Evolutionary conservation across 2,113 vertebrate species (phyloP).

Genomic region (Coracopsis vasa): DNA sequence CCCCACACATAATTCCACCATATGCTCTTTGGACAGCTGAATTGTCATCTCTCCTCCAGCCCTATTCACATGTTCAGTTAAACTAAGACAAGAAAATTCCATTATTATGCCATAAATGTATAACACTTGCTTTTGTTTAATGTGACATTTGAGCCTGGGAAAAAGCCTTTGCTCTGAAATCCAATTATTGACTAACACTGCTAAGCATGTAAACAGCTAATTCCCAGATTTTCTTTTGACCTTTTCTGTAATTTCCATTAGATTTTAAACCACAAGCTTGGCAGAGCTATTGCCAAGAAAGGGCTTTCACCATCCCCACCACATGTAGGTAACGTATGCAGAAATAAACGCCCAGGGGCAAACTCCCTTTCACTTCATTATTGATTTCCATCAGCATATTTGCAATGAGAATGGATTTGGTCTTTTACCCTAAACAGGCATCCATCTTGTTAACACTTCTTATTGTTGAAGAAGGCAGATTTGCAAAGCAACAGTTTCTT

Average conservation of each 20-base stretch:
- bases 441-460: background rate
- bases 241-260: background rate
- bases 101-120: background rate
- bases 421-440: background rate
- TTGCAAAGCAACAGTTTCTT: background rate
- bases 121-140: background rate
- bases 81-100: background rate
- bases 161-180: slow-evolving; percentile 6
- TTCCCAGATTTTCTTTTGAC: background rate
- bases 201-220: background rate
- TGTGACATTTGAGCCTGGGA: background rate
- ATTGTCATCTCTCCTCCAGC: background rate
- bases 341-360: background rate
- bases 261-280: background rate
- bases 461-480: background rate
- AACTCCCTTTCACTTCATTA: background rate
- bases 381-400: background rate
- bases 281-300: background rate
- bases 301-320: background rate
- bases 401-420: background rate
- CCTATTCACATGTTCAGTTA: background rate
- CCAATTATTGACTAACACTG: background rate
- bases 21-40: background rate
- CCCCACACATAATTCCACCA: background rate
- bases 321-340: background rate